phyloP scores from a whole-genome alignment of 2,113 vertebrate species.

The Megalops atlanticus region DNA sequence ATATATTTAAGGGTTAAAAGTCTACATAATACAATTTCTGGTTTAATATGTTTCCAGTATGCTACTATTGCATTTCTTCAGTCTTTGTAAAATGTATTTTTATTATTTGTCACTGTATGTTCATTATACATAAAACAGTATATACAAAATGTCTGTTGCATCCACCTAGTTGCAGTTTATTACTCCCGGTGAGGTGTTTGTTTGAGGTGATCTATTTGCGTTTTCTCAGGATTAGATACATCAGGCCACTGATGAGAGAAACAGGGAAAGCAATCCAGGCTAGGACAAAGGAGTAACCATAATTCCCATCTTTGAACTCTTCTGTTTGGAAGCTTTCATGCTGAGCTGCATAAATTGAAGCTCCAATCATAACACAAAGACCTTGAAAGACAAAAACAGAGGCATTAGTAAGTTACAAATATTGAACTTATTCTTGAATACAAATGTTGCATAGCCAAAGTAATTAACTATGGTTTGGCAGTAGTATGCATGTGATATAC shows the following conservation, averaged over 20 bases:
- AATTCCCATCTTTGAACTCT: constrained; percentile 61
- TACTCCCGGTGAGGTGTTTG: not conserved
- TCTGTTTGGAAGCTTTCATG: constrained; percentile 68
- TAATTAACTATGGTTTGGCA: no score
- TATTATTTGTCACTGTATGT: constrained; percentile 31
- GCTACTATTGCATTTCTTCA: constrained; percentile 21
- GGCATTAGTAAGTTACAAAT: not conserved
- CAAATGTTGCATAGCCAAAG: not conserved
- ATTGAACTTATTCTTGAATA: not conserved
- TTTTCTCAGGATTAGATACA: constrained; percentile 93
- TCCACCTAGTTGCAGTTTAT: not conserved
- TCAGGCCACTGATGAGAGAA: constrained; percentile 85
- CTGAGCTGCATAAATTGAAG: constrained; percentile 85
- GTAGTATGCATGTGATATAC: not conserved
- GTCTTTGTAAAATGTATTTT: constrained; percentile 26
- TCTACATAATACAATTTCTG: constrained; percentile 44
- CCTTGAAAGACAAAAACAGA: constrained; percentile 70
- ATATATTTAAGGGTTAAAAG: constrained; percentile 44
- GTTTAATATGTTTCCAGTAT: constrained; percentile 53
- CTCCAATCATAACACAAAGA: constrained; percentile 88
- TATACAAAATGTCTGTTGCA: not conserved
- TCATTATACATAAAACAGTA: not conserved
- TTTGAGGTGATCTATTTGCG: constrained; percentile 79
- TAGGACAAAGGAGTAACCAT: constrained; percentile 84
- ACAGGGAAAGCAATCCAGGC: constrained; percentile 94